Evolutionary conservation across 2,888 invertebrate genomes (phyloP).

Genomic region (Meta bourneti): DNA sequence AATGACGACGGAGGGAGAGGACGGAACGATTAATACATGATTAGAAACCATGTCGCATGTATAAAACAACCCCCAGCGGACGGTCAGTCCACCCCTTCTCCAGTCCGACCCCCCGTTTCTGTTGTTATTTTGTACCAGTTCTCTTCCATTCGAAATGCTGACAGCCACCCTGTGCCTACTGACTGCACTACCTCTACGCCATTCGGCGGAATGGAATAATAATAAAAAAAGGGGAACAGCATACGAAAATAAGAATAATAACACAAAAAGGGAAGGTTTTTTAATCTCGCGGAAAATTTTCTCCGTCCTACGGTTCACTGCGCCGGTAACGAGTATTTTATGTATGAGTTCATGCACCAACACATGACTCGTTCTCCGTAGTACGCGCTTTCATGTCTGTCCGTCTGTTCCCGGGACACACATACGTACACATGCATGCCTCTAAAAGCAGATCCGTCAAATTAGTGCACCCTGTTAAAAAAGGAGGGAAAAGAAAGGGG

Average conservation of each 20-base stretch:
- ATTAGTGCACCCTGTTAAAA: constrained; percentile 24
- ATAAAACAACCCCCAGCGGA: constrained; percentile 38
- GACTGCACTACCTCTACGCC: constrained; percentile 33
- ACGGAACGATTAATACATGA: constrained; percentile 68
- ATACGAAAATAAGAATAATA: constrained; percentile 17
- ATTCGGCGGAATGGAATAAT: neutral
- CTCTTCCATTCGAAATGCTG: constrained; percentile 14
- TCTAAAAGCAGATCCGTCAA: constrained; percentile 48
- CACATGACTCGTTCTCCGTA: constrained; percentile 20
- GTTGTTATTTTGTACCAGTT: constrained; percentile 46
- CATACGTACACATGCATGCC: neutral
- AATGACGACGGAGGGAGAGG: neutral
- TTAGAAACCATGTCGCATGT: constrained; percentile 68
- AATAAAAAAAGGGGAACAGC: constrained; percentile 2
- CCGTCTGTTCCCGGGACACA: neutral
- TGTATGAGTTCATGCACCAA: constrained; percentile 65
- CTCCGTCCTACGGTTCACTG: constrained; percentile 56
- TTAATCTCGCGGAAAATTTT: constrained; percentile 68
- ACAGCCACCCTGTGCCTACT: constrained; percentile 2
- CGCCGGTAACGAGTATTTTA: constrained; percentile 68
- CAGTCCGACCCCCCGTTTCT: constrained; percentile 3
- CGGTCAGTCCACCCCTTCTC: constrained; percentile 10
- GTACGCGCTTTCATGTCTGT: neutral
- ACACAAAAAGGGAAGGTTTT: constrained; percentile 44
- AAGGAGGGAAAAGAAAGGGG: neutral